Evolutionary conservation across 2,797 vertebrate species (phyloP).

Genomic region (Brachymystax lenok): DNA sequence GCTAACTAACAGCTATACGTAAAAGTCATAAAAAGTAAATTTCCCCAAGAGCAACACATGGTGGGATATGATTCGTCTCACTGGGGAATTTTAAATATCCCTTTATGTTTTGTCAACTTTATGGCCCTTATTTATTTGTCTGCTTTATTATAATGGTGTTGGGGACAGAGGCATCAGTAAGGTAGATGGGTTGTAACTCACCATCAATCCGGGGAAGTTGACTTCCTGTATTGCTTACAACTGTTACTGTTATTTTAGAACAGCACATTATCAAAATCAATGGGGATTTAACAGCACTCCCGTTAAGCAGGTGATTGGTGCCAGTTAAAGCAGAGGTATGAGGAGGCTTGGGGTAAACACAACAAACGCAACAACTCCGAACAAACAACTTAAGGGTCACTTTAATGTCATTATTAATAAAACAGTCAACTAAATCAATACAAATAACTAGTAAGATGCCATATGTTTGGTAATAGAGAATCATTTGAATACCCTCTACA

Average conservation of each 20-base stretch:
- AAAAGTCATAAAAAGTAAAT: not conserved
- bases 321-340: conserved; percentile 76
- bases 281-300: conserved; percentile 83
- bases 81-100: conserved; percentile 26
- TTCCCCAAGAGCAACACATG: not conserved
- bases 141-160: conserved; percentile 26
- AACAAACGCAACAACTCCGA: not conserved
- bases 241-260: conserved; percentile 85
- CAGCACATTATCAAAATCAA: conserved; percentile 83
- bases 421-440: conserved; percentile 7
- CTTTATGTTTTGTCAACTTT: conserved; percentile 27
- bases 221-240: conserved; percentile 76
- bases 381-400: not conserved
- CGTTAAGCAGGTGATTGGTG: conserved; percentile 82
- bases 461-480: not conserved
- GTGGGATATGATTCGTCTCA: not conserved
- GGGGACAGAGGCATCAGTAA: conserved; percentile 59
- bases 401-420: not conserved
- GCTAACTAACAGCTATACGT: not conserved
- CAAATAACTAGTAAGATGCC: not conserved
- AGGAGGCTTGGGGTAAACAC: not conserved
- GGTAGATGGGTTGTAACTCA: conserved; percentile 82
- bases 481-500: not conserved
- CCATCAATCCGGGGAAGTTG: conserved; percentile 78
- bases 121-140: conserved; percentile 42